Percentiles rank a stretch among this genome's conserved stretches.
These are phyloP conservation scores for Agrochola circellaris DNA, from an alignment of 2,888 invertebrate species.

Conservation along the genomic window DNA sequence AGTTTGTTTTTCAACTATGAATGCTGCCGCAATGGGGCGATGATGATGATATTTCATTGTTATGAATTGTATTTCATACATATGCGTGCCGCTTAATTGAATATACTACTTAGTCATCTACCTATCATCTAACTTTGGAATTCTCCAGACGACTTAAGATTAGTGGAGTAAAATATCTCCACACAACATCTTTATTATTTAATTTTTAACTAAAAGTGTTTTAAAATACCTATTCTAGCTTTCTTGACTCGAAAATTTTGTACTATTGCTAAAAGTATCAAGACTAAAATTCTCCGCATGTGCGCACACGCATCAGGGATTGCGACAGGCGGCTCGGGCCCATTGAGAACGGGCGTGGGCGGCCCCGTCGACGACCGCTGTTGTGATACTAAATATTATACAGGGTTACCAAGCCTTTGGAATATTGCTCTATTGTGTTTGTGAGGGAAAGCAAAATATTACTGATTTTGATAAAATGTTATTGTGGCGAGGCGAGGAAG, in stretches of 20 bases:
- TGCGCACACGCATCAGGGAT: slow-evolving; percentile 66
- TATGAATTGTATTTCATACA: no score
- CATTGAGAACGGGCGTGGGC: slow-evolving; percentile 74
- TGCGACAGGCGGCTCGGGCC: slow-evolving; percentile 69
- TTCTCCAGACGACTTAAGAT: no score
- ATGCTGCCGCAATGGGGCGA: no score
- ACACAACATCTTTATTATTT: no score
- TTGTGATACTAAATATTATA: slow-evolving; percentile 69
- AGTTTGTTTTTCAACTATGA: no score
- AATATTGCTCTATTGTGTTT: slow-evolving; percentile 41
- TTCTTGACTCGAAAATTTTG: not conserved
- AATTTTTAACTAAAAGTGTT: no score
- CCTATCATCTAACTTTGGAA: no score
- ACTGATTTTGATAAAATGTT: slow-evolving; percentile 32
- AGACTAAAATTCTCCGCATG: slow-evolving; percentile 43
- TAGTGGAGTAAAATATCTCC: no score
- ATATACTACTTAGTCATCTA: no score
- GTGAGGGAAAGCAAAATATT: slow-evolving; percentile 31
- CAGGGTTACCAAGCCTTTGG: slow-evolving; percentile 63
- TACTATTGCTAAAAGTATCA: slow-evolving; percentile 66
- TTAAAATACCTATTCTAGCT: no score
- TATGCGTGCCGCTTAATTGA: no score
- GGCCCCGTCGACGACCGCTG: slow-evolving; percentile 64
- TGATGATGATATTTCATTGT: no score
- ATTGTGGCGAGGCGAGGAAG: not conserved